Percentiles rank a stretch among this genome's conserved stretches.
These are phyloP conservation scores for Anhinga anhinga DNA, from an alignment of 2,113 vertebrate genomes.

Conservation along the genomic window DNA sequence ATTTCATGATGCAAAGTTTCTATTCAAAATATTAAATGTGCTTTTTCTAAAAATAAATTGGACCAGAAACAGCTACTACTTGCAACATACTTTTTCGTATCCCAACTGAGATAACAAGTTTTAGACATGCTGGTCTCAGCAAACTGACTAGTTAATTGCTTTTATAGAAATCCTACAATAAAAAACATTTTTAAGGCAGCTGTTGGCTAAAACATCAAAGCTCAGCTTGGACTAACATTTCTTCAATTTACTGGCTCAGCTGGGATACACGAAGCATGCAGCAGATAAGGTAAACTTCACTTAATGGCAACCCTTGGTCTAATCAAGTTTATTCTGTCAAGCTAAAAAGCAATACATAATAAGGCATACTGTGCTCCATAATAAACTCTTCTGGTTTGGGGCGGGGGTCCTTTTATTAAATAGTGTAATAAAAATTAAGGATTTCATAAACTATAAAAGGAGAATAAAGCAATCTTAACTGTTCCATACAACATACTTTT, in stretches of 20 bases:
- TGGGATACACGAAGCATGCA: neutral
- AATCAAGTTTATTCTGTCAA: slow-evolving; percentile 34
- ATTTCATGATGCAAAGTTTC: slow-evolving; percentile 4
- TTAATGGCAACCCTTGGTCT: slow-evolving; percentile 14
- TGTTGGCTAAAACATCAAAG: slow-evolving; percentile 50
- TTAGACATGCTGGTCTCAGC: slow-evolving; percentile 22
- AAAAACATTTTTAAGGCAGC: slow-evolving; percentile 44
- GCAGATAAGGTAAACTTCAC: slow-evolving; percentile 43
- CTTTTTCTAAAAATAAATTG: slow-evolving; percentile 30
- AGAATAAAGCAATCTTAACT: neutral
- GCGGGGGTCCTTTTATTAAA: neutral
- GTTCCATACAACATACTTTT: neutral
- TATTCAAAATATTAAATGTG: slow-evolving; percentile 19
- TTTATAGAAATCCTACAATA: slow-evolving; percentile 27
- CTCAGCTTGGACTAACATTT: slow-evolving; percentile 53
- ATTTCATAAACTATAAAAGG: neutral
- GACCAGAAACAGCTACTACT: slow-evolving; percentile 20
- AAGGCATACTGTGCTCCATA: neutral
- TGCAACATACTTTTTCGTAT: neutral
- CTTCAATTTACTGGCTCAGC: slow-evolving; percentile 40
- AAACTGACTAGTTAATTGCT: slow-evolving; percentile 43
- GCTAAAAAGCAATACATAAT: slow-evolving; percentile 6
- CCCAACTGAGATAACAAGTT: slow-evolving; percentile 53
- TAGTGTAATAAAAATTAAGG: slow-evolving; percentile 4
- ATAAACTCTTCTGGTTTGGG: neutral